phyloP scores from a whole-genome alignment of 2,888 invertebrate genomes.

The Acanthoscelides obtectus region DNA sequence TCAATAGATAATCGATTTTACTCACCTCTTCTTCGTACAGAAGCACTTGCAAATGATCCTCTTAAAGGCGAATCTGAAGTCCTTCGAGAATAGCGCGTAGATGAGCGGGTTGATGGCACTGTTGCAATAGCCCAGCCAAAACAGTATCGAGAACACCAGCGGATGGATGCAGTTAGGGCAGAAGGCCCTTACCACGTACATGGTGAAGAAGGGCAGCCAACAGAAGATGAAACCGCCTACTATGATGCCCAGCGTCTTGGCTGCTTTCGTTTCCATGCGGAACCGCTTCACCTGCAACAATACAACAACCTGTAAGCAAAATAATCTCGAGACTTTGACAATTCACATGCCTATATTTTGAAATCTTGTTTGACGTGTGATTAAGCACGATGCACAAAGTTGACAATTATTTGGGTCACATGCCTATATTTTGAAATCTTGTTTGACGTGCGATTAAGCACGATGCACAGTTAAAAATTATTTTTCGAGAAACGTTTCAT shows the following conservation, averaged over 20 bases:
- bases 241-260: constrained; percentile 93
- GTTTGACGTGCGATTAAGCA: too few species aligned
- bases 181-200: constrained; percentile 87
- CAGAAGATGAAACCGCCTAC: constrained; percentile 96
- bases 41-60: constrained; percentile 84
- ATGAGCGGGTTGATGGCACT: constrained; percentile 94
- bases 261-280: constrained; percentile 94
- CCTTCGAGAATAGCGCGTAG: constrained; percentile 91
- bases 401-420: too few species aligned
- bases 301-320: too few species aligned
- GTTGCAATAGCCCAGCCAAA: constrained; percentile 98
- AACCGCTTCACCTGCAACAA: constrained; percentile 68
- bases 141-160: constrained; percentile 82
- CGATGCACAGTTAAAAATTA: too few species aligned
- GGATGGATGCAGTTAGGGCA: constrained; percentile 81
- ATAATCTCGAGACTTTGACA: too few species aligned
- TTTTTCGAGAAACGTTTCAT: too few species aligned
- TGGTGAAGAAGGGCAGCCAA: constrained; percentile 96
- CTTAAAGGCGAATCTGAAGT: constrained; percentile 90
- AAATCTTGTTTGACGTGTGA: too few species aligned
- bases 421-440: too few species aligned
- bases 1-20: neutral
- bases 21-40: constrained; percentile 51
- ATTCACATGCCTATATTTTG: too few species aligned
- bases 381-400: too few species aligned